Base-by-base conservation (phyloP, 1,140 invertebrate species). In the Hesperophylax magnus region DNA sequence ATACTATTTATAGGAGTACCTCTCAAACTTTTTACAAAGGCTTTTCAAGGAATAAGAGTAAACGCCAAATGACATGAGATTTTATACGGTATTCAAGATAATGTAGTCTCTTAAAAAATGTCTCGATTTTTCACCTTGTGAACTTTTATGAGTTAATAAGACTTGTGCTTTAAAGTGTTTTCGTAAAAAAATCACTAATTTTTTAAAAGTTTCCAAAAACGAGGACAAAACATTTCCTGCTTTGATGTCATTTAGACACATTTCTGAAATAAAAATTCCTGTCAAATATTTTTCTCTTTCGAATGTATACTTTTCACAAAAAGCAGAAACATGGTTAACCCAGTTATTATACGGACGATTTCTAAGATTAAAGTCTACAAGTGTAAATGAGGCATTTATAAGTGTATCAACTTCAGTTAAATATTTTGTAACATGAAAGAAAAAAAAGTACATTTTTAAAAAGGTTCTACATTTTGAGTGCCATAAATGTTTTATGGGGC, bases 101-200 rank as follows among this genome's bases (percentile, higher is more conserved):
- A 79, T 80, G 72, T 58, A 67, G 27, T 58, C 78, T 81, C 34
- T 9, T 78, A 77, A 81, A 83, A 83, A 83, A 81, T 78, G 77
- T 65, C 69, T 56, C 79, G 78, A 83, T 83, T 83, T 83, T 81
- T 83, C 82, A 78, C 76, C 82, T 72, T 54, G 79, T 60, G 63
- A 83, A 81, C 79, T 83, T 83, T 81, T 69, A 83, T 77, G 78
- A 83, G 79, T 74, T 83, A 76, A 79, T 79, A 77, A 78, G 78
- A 77, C 53, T 79, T 72, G 77, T 84, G 52, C 53, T 79, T 34
- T 31, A 31, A 39, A 65, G 52, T n/a, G 78, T 76, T 74, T 31
- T 83, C 77, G 78, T 81, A 81, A 81, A 81, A n/a, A 84, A 81
- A 84, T 84, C 80, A 84, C 79, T 79, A 84, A 81, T 78, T 84